phyloP scores from a whole-genome alignment of 2,797 vertebrate species.

The Hemitrygon akajei region DNA sequence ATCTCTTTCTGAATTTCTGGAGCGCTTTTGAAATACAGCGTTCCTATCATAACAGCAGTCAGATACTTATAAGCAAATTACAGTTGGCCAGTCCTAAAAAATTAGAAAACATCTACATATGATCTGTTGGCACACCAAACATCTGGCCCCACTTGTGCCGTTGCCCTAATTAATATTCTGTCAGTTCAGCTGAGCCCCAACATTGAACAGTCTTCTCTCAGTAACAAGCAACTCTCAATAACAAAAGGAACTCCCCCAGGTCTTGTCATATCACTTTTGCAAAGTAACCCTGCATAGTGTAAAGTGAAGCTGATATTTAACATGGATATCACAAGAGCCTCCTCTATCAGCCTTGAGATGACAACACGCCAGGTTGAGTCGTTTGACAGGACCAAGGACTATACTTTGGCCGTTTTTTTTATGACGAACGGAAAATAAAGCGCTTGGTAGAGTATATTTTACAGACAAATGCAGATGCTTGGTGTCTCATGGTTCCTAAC shows the following conservation, averaged over 20 bases:
- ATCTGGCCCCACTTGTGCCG: background rate
- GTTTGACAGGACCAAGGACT: constrained; percentile 49
- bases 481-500: constrained; percentile 64
- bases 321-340: constrained; percentile 43
- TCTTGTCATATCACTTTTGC: constrained; percentile 49
- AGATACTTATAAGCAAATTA: background rate
- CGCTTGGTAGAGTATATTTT: constrained; percentile 68
- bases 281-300: constrained; percentile 46
- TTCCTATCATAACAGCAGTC: background rate
- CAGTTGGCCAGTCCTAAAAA: background rate
- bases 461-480: constrained; percentile 61
- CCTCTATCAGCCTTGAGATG: constrained; percentile 43
- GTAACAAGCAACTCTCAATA: constrained; percentile 40
- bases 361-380: constrained; percentile 56
- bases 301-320: constrained; percentile 53
- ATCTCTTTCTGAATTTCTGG: background rate
- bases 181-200: constrained; percentile 38
- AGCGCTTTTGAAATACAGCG: background rate
- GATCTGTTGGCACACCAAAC: constrained; percentile 32
- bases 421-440: constrained; percentile 70
- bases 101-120: constrained; percentile 36
- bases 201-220: constrained; percentile 40
- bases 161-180: constrained; percentile 44
- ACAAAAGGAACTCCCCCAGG: constrained; percentile 46
- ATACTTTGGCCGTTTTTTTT: constrained; percentile 46